Percentiles rank a stretch among this genome's conserved stretches.
Conservation (phyloP, 2,797 vertebrate genomes). For the Fratercula arctica region DNA sequence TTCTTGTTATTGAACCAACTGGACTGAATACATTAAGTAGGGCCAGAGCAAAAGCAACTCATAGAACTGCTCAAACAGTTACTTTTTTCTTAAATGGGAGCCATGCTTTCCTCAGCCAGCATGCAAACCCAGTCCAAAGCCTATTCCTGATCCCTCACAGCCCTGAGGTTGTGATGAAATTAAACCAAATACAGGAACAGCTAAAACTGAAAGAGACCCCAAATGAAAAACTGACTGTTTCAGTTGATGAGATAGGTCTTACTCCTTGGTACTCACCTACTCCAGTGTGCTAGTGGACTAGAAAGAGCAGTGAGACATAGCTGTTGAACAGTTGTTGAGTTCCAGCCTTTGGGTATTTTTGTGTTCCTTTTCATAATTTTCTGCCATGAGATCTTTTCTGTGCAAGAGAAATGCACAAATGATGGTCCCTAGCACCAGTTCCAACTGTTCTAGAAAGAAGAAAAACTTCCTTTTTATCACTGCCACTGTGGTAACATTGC, state of each 20-base stretch:
- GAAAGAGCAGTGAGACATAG: background rate
- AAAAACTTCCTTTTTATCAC: background rate
- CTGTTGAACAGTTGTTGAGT: background rate
- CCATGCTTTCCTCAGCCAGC: background rate
- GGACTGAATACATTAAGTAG: background rate
- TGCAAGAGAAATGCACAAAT: background rate
- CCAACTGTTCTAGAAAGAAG: background rate
- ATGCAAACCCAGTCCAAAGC: background rate
- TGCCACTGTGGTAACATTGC: background rate
- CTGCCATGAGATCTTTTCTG: background rate
- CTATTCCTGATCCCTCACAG: background rate
- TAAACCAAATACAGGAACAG: background rate
- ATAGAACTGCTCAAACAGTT: background rate
- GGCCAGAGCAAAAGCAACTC: background rate
- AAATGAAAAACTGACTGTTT: background rate
- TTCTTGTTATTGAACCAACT: background rate
- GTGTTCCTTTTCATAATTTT: background rate
- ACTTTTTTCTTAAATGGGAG: background rate
- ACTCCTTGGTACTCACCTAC: background rate
- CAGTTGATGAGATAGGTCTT: background rate
- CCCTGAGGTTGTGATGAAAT: background rate
- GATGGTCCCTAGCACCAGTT: background rate
- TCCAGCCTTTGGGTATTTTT: background rate
- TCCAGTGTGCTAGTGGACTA: background rate
- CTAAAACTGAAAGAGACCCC: background rate